Evolutionary conservation across 2,888 invertebrate genomes (phyloP).

Genomic region (Archips crataeganus): DNA sequence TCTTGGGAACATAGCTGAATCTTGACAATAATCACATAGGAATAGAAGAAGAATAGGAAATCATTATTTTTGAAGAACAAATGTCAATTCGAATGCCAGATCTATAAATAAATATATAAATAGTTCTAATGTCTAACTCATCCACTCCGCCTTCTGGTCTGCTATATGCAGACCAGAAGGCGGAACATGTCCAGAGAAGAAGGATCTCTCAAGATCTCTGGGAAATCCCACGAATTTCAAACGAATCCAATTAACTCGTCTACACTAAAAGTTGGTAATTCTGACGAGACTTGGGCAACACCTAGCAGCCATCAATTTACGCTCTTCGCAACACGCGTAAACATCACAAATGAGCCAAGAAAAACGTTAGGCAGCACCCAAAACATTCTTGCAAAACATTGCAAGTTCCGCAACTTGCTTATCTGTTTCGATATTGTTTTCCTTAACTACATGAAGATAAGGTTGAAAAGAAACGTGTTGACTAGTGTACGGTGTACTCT

Average conservation of each 20-base stretch:
- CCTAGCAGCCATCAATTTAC: slow-evolving; percentile 55
- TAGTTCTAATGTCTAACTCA: too few relatives aligned
- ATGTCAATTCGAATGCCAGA: too few relatives aligned
- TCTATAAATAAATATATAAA: too few relatives aligned
- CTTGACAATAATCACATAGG: too few relatives aligned
- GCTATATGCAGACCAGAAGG: neutral
- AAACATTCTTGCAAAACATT: slow-evolving; percentile 42
- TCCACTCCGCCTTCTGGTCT: too few relatives aligned
- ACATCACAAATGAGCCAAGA: slow-evolving; percentile 56
- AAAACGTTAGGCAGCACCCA: slow-evolving; percentile 56
- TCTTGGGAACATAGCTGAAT: too few relatives aligned
- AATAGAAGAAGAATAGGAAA: too few relatives aligned
- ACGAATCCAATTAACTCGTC: slow-evolving; percentile 18
- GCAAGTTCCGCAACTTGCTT: neutral
- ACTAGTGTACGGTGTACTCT: neutral
- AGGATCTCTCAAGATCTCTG: neutral
- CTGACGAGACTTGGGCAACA: slow-evolving; percentile 50
- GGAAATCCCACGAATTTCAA: slow-evolving; percentile 19
- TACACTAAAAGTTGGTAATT: slow-evolving; percentile 44
- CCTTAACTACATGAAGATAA: slow-evolving; percentile 17
- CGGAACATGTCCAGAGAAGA: neutral
- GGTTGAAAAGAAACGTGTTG: slow-evolving; percentile 19
- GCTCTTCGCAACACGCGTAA: slow-evolving; percentile 51
- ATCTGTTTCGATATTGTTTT: neutral
- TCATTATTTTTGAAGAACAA: too few relatives aligned